Evolutionary conservation across 2,888 invertebrate genomes (phyloP), one percentile per base, ranked within the genome.

Genomic region (Agapetus fuscipes): DNA sequence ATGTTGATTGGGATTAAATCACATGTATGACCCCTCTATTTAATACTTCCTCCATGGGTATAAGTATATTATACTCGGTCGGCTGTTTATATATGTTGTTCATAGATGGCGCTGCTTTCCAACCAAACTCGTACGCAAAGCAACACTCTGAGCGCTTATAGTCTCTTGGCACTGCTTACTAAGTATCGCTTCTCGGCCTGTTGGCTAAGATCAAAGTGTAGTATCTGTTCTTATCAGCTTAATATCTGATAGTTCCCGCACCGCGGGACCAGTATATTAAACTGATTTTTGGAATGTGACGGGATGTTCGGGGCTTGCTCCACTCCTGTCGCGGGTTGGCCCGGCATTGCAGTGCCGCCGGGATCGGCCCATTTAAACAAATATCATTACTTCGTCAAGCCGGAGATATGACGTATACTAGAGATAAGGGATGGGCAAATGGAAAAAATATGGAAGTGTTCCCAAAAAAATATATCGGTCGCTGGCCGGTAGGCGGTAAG

Each of bases 331-430:
- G 58, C 71, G 75, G 75, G 75, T 76, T 73, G 74, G 71, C 75
- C 75, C 65, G 71, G 75, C 67, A 74, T 76, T 74, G 74, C 75
- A 76, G 73, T 75, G 74, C 72, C 63, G 66, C 72, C 71, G 66
- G 73, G 76, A 72, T 48, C 43, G 45, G 43, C 46, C 46, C 46
- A 46, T 39, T n/a, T n/a, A n/a, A n/a, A n/a, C n/a, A n/a, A n/a
- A n/a, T n/a, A n/a, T n/a, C n/a, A n/a, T n/a, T n/a, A n/a, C n/a
- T n/a, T n/a, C n/a, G n/a, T n/a, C n/a, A n/a, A n/a, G n/a, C n/a
- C n/a, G n/a, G n/a, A n/a, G n/a, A n/a, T n/a, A n/a, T n/a, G n/a
- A n/a, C n/a, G n/a, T n/a, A n/a, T n/a, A n/a, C n/a, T n/a, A n/a
- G n/a, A n/a, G n/a, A n/a, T n/a, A n/a, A n/a, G n/a, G n/a, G n/a